Base-by-base conservation (phyloP, 2,888 invertebrate species). In the Apotomis turbidana region DNA sequence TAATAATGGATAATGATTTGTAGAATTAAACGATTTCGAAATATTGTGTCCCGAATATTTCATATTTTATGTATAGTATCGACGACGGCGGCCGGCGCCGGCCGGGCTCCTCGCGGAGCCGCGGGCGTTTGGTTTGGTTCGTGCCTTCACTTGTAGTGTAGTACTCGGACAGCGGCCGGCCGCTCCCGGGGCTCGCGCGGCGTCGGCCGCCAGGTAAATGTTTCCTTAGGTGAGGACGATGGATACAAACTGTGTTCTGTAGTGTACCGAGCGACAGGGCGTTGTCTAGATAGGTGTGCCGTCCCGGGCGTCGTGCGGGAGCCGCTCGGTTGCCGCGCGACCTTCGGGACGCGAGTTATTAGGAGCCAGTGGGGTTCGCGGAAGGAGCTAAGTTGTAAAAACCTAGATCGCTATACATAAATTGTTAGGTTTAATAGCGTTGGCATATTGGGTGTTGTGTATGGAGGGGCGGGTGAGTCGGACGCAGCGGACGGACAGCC, bases 161-260 rank as follows among this genome's bases (percentile, higher is more conserved):
- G 41, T 64, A 13, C 54, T 44, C 60, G 41, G 55, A 46, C 55
- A 54, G n/a, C 44, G 41, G 64, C 5, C 51, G 10, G 63, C 63
- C 41, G 54, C 63, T 38, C 63, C 36, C 27, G 46, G 55, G 55
- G 12, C 15, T 27, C 80, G 78, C 83, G 77, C 80, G 78, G 59
- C 54, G 80, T 78, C 85, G 82, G 82, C 80, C 85, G 81, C 83
- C 84, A 75, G 82, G 82, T 86, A 83, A 85, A 87, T 86, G 89
- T 89, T 91, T 86, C 83, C 83, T 87, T 89, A 86, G 85, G 80
- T 79, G 87, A 87, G 88, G 86, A 83, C 79, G 88, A 84, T 86
- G 91, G 92, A 91, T 93, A 91, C 91, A 89, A 89, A 89, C 87
- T 91, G 93, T 91, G 91, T 91, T 92, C 91, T 88, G 90, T 92